Evolutionary conservation across 2,113 vertebrate species (phyloP), one percentile per base, ranked within the genome.

Genomic region (Epinephelus fuscoguttatus): DNA sequence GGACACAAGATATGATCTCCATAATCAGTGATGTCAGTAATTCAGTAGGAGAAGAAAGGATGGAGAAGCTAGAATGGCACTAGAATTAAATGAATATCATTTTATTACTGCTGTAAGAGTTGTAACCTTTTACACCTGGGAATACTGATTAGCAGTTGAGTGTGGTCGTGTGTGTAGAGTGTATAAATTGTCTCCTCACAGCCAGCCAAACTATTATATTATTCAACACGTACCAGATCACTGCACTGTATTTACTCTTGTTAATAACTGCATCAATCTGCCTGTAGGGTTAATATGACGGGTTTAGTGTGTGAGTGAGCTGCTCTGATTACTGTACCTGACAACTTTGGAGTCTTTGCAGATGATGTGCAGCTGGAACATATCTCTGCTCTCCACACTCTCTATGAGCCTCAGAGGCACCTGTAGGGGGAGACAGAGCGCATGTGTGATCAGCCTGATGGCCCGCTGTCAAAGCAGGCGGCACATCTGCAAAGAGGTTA

Each of bases 321-420:
- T 2, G 12, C 4, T 6, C 3, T 71, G 11, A 84, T 67, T 95
- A 99, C 42, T 45, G 42, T 45, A 45, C 98, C 98, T 97, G 92
- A 99, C 97, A 92, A 99, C 97, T 95, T 99, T 99, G 92, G 97
- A 99, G 96, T 99, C 98, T 92, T 99, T 99, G 96, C 98, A 99
- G 94, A 98, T 94, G 11, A 99, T 99, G 93, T 99, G 98, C 88
- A 99, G 95, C 95, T 99, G 98, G 92, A 99, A 99, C 98, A 99
- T 99, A 84, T 99, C 98, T 93, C 98, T 96, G 93, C 97, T 97
- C 95, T 99, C 98, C 94, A 99, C 98, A 0, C 95, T 96, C 88
- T 99, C 98, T 86, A 99, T 99, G 94, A 99, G 97, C 92, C 98
- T 96, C 91, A 99, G 97, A 94, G 98, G 98, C 90, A 99, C 98